A percentile compares a stretch with the other conserved stretches of the same genome.
These are phyloP conservation scores for Coenobita brevimanus DNA, from an alignment of 1,140 invertebrate species.

Conservation along the genomic window DNA sequence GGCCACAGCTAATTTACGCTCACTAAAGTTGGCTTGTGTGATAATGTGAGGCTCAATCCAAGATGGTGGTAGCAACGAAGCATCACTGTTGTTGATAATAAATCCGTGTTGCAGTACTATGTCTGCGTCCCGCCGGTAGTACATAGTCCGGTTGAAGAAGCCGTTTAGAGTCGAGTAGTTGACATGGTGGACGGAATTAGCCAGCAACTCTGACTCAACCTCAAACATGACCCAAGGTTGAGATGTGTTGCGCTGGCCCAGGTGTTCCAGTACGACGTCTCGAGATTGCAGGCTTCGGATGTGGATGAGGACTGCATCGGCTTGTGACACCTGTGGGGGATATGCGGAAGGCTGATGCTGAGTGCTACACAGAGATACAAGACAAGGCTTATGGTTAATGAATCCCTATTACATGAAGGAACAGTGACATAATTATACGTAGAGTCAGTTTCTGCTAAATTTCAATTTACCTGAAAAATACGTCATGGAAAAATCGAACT, in stretches of 20 bases:
- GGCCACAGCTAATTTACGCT: slow-evolving; percentile 89
- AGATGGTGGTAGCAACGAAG: slow-evolving; percentile 14
- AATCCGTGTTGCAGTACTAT: slow-evolving; percentile 70
- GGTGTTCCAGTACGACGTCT: slow-evolving; percentile 71
- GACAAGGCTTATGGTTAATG: too few relatives aligned
- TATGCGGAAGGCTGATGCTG: too few relatives aligned
- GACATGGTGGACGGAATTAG: slow-evolving; percentile 74
- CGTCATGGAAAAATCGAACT: too few relatives aligned
- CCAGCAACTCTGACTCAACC: slow-evolving; percentile 10
- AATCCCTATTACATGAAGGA: too few relatives aligned
- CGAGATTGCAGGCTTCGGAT: neutral
- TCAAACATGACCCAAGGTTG: slow-evolving; percentile 77
- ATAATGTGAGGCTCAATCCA: slow-evolving; percentile 1
- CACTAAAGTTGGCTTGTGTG: slow-evolving; percentile 80
- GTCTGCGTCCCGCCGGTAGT: slow-evolving; percentile 72
- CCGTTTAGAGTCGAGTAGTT: slow-evolving; percentile 60
- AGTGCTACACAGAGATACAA: too few relatives aligned
- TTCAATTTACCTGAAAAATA: too few relatives aligned
- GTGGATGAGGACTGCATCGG: slow-evolving; percentile 38
- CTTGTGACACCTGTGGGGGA: too few relatives aligned
- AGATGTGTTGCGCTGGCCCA: slow-evolving; percentile 85
- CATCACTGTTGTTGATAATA: slow-evolving; percentile 36
- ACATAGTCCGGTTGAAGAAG: slow-evolving; percentile 74
- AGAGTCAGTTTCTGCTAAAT: too few relatives aligned
- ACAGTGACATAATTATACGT: too few relatives aligned